Base-by-base conservation (phyloP, 2,113 vertebrate genomes). In the Pionites leucogaster region DNA sequence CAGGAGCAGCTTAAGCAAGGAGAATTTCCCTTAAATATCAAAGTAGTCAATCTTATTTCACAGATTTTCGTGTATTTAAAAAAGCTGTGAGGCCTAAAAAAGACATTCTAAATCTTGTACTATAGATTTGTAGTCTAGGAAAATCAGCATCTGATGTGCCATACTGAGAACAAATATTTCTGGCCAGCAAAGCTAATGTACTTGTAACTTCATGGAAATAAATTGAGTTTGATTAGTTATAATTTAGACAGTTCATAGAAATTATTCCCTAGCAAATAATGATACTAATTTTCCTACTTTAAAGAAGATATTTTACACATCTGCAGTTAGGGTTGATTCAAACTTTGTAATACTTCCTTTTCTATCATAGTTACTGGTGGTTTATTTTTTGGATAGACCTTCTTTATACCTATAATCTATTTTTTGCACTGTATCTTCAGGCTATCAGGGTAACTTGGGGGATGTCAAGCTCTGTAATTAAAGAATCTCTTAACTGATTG, bases 401-500 rank as follows among this genome's bases (percentile, higher is more conserved):
- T 91, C 52, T 94, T 67, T 92, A 42, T 11, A 70, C 29, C 22
- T n/a, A n/a, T 42, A 88, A 88, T 77, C 44, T 57, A 7, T 62
- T 75, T 82, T 80, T 81, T 19, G 1, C 37, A 72, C 4, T 46
- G 12, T 52, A 20, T 96, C 76, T 96, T 59, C 39, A 80, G 57
- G 37, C 69, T 89, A 92, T 53, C 50, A 33, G 39, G 20, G 59
- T 60, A 85, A 15, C 41, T 90, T 53, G 47, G 86, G 93, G 52
- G 39, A 91, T 90, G 75, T 86, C 84, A 72, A 59, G 37, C 52
- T 71, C 69, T 86, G 59, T 97, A 97, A 97, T 97, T 97, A 97
- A 68, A 96, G 77, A 96, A 94, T 88, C 86, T 42, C 91, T 65
- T 92, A 85, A 91, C 74, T 93, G 77, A 37, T 37, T 37, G 35